phyloP scores from a whole-genome alignment of 1,140 invertebrate genomes.

The Zaprionus kolodkinae region DNA sequence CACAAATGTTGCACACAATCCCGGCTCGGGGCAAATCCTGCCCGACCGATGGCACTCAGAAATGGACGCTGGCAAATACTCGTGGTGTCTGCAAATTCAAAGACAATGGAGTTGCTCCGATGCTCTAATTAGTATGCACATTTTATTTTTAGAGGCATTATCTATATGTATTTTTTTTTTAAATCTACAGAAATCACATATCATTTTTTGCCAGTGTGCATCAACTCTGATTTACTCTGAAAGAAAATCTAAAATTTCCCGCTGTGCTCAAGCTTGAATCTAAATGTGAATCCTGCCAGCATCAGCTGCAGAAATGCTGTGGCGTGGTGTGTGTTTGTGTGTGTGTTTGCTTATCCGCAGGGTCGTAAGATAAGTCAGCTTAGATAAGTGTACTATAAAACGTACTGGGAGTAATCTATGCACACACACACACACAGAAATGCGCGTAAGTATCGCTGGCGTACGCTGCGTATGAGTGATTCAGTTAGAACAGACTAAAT shows the following conservation, averaged over 20 bases:
- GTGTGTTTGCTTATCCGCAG: conserved; percentile 2
- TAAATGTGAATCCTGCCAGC: conserved; percentile 6
- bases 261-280: background rate
- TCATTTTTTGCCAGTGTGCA: background rate
- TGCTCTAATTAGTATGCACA: background rate
- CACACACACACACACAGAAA: background rate
- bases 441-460: background rate
- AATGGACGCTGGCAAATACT: background rate
- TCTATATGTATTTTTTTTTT: background rate
- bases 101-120: background rate
- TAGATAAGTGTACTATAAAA: conserved; percentile 4
- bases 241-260: background rate
- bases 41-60: background rate
- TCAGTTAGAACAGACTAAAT: background rate
- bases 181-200: background rate
- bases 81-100: background rate
- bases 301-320: background rate
- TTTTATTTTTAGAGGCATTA: background rate
- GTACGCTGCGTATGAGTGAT: conserved; percentile 6
- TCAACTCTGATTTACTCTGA: background rate
- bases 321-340: background rate
- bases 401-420: background rate
- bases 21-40: background rate
- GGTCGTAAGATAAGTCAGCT: conserved; percentile 2
- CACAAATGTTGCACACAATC: background rate